Conservation (phyloP, 2,888 invertebrate species). For the Miltochrista miniata region DNA sequence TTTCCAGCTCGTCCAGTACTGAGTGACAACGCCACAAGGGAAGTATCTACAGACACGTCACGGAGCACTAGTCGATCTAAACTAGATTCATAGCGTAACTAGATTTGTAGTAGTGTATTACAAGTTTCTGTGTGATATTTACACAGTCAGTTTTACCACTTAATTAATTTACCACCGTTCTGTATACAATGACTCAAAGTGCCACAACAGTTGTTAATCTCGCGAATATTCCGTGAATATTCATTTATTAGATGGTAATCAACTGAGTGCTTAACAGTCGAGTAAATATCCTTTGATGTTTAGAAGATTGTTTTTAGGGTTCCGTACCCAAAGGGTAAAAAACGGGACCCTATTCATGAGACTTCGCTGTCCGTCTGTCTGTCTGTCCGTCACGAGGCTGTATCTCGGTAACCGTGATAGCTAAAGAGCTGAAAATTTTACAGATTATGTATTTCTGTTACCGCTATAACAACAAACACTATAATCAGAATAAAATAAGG, state of each 20-base stretch:
- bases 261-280: not conserved
- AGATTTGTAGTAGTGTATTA: constrained; percentile 7
- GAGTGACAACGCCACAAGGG: constrained; percentile 62
- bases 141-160: constrained; percentile 15
- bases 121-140: constrained; percentile 32
- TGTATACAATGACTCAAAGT: not conserved
- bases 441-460: too few relatives aligned
- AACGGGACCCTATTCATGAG: too few relatives aligned
- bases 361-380: too few relatives aligned
- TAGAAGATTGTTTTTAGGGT: too few relatives aligned
- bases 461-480: too few relatives aligned
- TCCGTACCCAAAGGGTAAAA: too few relatives aligned
- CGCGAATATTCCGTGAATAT: not conserved
- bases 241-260: not conserved
- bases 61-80: constrained; percentile 76
- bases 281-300: too few relatives aligned
- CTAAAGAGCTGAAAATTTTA: too few relatives aligned
- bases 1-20: constrained; percentile 65
- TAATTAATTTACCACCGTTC: constrained; percentile 1
- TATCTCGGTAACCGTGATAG: too few relatives aligned
- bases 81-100: constrained; percentile 64
- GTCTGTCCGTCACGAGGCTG: too few relatives aligned
- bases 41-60: constrained; percentile 55
- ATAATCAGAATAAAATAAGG: too few relatives aligned
- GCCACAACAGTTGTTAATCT: not conserved